phyloP scores from a whole-genome alignment of 2,888 invertebrate genomes.

The Campoplex capitator region DNA sequence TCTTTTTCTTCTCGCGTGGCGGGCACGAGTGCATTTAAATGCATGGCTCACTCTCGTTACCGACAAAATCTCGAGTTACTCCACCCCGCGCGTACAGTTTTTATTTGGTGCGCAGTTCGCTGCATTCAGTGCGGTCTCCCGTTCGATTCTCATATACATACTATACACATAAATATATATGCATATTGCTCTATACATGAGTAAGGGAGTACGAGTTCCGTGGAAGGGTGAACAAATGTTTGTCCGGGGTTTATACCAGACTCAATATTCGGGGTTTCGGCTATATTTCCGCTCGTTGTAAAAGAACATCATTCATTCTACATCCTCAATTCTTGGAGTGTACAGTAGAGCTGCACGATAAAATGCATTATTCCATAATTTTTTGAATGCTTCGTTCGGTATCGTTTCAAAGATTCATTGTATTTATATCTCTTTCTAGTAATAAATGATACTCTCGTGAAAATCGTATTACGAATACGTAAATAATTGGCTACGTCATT shows the following conservation, averaged over 20 bases:
- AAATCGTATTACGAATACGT: neutral
- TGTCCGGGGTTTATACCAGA: slow-evolving; percentile 23
- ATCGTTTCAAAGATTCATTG: neutral
- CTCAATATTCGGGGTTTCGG: slow-evolving; percentile 41
- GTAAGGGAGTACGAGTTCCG: neutral
- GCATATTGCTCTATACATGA: neutral
- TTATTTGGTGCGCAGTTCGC: slow-evolving; percentile 32
- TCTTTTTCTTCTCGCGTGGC: neutral
- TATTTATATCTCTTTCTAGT: neutral
- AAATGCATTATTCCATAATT: neutral
- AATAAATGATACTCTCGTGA: neutral
- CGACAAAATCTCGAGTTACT: slow-evolving; percentile 42
- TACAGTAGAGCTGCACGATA: neutral
- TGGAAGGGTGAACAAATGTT: slow-evolving; percentile 60
- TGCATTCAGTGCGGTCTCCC: slow-evolving; percentile 24
- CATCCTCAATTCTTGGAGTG: neutral
- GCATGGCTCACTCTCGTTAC: slow-evolving; percentile 47
- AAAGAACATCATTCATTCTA: slow-evolving; percentile 4
- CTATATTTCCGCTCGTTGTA: slow-evolving; percentile 4
- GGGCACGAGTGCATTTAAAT: slow-evolving; percentile 44
- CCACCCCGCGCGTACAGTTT: slow-evolving; percentile 33
- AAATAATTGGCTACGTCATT: neutral
- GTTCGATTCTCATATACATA: neutral
- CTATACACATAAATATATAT: neutral
- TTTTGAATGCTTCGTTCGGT: neutral